phyloP scores from a whole-genome alignment of 2,797 vertebrate species.

The Melanotaenia boesemani region DNA sequence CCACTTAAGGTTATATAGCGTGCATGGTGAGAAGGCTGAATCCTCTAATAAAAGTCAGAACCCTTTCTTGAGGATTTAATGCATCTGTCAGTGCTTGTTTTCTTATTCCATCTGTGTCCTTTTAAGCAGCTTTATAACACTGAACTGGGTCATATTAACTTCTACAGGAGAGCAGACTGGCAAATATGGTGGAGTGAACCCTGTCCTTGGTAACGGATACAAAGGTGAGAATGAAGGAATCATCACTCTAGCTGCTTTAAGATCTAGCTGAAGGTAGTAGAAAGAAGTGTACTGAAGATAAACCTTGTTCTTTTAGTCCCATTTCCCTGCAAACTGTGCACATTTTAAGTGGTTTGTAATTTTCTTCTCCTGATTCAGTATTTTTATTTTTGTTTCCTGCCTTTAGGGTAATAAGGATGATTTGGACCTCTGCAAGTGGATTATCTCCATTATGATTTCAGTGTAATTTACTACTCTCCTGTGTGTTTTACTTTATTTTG shows the following conservation, averaged over 20 bases:
- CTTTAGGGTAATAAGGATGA: constrained; percentile 72
- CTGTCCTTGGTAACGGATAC: constrained; percentile 79
- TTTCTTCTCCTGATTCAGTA: neutral
- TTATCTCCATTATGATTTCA: constrained; percentile 38
- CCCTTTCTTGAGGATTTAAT: neutral
- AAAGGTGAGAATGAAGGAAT: constrained; percentile 75
- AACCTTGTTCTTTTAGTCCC: neutral
- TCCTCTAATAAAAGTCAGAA: constrained; percentile 4
- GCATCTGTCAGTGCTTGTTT: neutral
- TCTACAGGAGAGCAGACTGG: constrained; percentile 76
- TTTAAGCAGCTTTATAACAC: constrained; percentile 12
- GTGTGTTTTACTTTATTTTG: constrained; percentile 43
- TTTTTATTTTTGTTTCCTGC: constrained; percentile 29
- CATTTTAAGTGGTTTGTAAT: neutral
- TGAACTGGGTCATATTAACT: constrained; percentile 7
- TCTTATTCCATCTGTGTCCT: neutral
- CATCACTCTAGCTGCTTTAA: neutral
- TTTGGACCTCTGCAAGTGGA: constrained; percentile 54
- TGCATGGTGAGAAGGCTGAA: constrained; percentile 1
- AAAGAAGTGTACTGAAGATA: neutral
- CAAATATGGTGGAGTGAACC: constrained; percentile 73
- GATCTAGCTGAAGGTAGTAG: neutral
- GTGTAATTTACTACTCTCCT: constrained; percentile 44
- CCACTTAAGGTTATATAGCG: neutral
- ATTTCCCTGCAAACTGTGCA: neutral